Conservation (phyloP, 2,797 vertebrate species). For the Gymnothorax reevesii region DNA sequence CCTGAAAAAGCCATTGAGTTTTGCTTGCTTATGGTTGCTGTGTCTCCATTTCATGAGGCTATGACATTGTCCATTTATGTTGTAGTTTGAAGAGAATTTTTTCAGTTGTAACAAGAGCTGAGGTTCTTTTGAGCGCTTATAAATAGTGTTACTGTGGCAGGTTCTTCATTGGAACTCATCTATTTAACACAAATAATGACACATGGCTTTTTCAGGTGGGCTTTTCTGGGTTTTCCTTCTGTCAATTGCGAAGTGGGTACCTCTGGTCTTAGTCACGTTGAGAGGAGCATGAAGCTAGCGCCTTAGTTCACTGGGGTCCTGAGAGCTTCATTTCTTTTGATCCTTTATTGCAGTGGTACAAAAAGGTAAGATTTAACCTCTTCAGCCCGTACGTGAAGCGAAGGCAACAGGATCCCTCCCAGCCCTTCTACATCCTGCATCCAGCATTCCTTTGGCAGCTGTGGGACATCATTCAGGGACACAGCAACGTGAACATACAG, state of each 20-base stretch:
- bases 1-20: no score
- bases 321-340: neutral
- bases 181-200: neutral
- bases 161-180: neutral
- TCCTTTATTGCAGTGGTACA: conserved; percentile 82
- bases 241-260: neutral
- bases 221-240: neutral
- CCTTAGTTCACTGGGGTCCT: neutral
- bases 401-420: conserved; percentile 81
- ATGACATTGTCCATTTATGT: neutral
- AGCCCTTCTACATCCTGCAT: conserved; percentile 89
- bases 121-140: neutral
- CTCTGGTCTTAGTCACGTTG: neutral
- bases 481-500: conserved; percentile 83
- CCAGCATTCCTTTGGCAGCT: conserved; percentile 86
- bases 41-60: no score
- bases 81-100: neutral
- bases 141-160: neutral
- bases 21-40: no score
- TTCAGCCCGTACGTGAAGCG: conserved; percentile 89
- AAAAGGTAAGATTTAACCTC: conserved; percentile 94
- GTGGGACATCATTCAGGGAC: conserved; percentile 87
- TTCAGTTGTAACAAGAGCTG: neutral
- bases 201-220: neutral
- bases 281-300: neutral